Evolutionary conservation across 2,113 vertebrate genomes (phyloP), one percentile per base, ranked within the genome.

Genomic region (Agelaius phoeniceus): DNA sequence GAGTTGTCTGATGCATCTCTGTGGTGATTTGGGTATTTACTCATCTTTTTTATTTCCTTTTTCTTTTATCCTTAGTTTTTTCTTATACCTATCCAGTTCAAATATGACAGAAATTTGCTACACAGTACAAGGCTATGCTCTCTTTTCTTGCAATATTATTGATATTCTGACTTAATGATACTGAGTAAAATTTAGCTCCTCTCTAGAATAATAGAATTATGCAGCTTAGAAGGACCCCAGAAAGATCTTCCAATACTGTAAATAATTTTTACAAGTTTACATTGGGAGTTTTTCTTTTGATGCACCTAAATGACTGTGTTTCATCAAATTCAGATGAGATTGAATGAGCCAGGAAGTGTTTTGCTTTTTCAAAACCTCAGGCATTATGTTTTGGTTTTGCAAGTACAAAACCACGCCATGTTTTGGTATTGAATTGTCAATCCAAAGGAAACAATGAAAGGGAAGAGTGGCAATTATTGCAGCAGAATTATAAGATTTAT

Each of bases 361-460:
- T 93, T 84, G 48, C 15, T 72, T 93, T 89, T 68, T 15, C 33
- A 92, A 89, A 92, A 92, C 57, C 80, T 91, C 61, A 84, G 52
- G 15, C 35, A 61, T 78, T 93, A 75, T 84, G 84, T 78, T 93
- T 93, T 87, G 65, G 57, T 55, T 94, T 94, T 95, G 30, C 31
- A 84, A 94, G 43, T 79, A 78, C 58, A 85, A 89, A 94, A 95
- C 11, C 49, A 89, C 11, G 17, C 13, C 41, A 67, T 92, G 78
- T 72, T 91, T 94, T 90, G 57, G 65, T 81, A 89, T 88, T 73
- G 41, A 41, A 79, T 33, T 81, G 20, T 68, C 51, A 51, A 41
- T 62, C 31, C n/a, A 94, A 89, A 89, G 21, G 62, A 96, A 94
- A 39, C n/a, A 95, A 61, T 62, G 66, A 89, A 85, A 93, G 30